Base-by-base conservation (phyloP, 2,797 vertebrate species). In the Parauchenoglanis punctatus region DNA sequence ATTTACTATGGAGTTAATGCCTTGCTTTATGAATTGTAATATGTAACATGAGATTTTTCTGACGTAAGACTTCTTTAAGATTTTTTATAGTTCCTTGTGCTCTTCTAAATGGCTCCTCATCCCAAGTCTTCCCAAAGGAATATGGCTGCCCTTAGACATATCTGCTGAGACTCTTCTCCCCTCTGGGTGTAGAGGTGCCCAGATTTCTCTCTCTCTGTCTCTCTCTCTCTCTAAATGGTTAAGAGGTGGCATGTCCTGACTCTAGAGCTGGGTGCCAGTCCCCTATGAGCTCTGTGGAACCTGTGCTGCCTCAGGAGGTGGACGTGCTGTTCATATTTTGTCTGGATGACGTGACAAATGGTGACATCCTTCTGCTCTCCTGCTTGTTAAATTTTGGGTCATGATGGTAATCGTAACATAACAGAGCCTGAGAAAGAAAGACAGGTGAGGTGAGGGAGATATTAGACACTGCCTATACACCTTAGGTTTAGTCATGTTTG, bases 281-380 rank as follows among this genome's bases (percentile, higher is more conserved):
- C 93, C 92, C 91, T 86, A 31, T 68, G 91, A 90, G 93, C 93
- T 92, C 90, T 93, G 92, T 93, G 94, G 92, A 91, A 46, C 46
- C 61, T 86, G 67, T 72, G 87, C 90, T 85, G 92, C 93, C 95
- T 93, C 86, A 91, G 94, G 94, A 94, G 94, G 92, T 92, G 92
- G 92, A 95, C 94, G 95, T 95, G 95, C 95, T 95, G 94, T 93
- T 94, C 92, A 77, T 91, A 91, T 90, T 92, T 94, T 93, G 93
- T 92, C 94, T 93, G 90, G 61, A 89, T 94, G 93, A 92, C 93
- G 93, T 94, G 94, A 95, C 94, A 95, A 95, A 95, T 94, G 93
- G 93, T 94, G 94, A 94, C 94, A 95, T 92, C 93, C 92, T 94
- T 95, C 93, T 92, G 92, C 93, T 94, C 92, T 91, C 87, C 86